Conservation (phyloP, 2,113 vertebrate genomes). For the Erpornis zantholeuca region DNA sequence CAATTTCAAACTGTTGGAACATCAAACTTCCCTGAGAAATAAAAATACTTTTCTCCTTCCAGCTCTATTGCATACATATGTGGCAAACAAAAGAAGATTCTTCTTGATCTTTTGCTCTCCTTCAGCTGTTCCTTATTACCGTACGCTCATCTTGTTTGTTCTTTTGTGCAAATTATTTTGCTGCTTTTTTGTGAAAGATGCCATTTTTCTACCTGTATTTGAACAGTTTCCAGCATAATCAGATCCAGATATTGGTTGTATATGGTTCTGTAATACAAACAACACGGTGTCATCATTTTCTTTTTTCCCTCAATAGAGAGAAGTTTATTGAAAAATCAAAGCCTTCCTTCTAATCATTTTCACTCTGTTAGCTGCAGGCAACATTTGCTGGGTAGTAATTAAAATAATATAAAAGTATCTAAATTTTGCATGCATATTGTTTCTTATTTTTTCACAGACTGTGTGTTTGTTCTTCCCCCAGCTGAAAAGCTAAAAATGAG, state of each 20-base stretch:
- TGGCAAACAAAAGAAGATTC: conserved; percentile 27
- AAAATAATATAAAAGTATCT: conserved; percentile 34
- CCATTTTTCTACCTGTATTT: conserved; percentile 9
- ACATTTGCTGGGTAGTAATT: conserved; percentile 37
- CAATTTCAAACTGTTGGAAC: conserved; percentile 12
- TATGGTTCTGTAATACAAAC: not conserved
- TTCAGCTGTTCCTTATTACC: conserved; percentile 1
- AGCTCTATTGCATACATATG: conserved; percentile 10
- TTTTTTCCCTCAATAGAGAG: not conserved
- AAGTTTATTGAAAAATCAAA: conserved; percentile 51
- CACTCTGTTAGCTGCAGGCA: conserved; percentile 45
- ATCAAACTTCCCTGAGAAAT: not conserved
- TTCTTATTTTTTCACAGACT: conserved; percentile 17
- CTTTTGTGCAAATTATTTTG: not conserved
- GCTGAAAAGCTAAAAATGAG: conserved; percentile 18
- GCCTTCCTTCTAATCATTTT: not conserved
- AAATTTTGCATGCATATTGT: conserved; percentile 47
- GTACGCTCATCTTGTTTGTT: not conserved
- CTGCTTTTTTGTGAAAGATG: not conserved
- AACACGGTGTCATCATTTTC: not conserved
- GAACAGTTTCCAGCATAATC: not conserved
- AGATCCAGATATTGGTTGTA: not conserved
- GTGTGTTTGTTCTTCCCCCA: not conserved
- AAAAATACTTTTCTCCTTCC: conserved; percentile 13
- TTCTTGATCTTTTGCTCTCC: not conserved